Conservation (phyloP, 2,797 vertebrate species). For the Acanthurus tractus region DNA sequence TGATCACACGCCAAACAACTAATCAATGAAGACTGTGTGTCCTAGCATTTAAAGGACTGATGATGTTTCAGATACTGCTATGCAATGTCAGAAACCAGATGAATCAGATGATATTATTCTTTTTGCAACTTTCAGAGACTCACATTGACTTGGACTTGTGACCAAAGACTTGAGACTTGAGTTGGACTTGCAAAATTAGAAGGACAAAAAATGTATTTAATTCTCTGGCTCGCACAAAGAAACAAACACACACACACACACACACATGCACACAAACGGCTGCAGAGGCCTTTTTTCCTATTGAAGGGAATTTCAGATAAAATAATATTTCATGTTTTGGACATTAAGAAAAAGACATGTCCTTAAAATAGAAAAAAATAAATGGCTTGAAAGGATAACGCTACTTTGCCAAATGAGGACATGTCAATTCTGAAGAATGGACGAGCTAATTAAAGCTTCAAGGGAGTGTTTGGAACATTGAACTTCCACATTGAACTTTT, state of each 20-base stretch:
- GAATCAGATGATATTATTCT: too few relatives aligned
- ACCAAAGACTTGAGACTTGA: too few relatives aligned
- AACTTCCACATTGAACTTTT: neutral
- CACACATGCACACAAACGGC: neutral
- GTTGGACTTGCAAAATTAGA: too few relatives aligned
- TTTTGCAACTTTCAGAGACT: too few relatives aligned
- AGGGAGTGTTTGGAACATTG: neutral
- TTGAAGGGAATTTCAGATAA: slow-evolving; percentile 11
- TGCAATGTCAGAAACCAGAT: too few relatives aligned
- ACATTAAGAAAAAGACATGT: slow-evolving; percentile 13
- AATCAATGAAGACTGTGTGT: too few relatives aligned
- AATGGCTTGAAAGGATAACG: neutral
- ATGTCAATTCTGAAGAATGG: neutral
- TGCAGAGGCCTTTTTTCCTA: neutral
- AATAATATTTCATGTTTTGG: slow-evolving; percentile 2
- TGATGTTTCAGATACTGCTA: too few relatives aligned
- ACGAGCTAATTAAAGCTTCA: slow-evolving; percentile 19
- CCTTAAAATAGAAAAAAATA: slow-evolving; percentile 28
- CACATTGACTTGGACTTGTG: too few relatives aligned
- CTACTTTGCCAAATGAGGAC: slow-evolving; percentile 2
- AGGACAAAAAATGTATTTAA: too few relatives aligned
- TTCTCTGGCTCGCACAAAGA: too few relatives aligned
- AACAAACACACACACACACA: neutral
- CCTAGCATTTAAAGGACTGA: too few relatives aligned
- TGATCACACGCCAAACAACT: too few relatives aligned